These are phyloP conservation scores for Drosophila helvetica DNA, from an alignment of 2,888 invertebrate species.

Conservation along the genomic window DNA sequence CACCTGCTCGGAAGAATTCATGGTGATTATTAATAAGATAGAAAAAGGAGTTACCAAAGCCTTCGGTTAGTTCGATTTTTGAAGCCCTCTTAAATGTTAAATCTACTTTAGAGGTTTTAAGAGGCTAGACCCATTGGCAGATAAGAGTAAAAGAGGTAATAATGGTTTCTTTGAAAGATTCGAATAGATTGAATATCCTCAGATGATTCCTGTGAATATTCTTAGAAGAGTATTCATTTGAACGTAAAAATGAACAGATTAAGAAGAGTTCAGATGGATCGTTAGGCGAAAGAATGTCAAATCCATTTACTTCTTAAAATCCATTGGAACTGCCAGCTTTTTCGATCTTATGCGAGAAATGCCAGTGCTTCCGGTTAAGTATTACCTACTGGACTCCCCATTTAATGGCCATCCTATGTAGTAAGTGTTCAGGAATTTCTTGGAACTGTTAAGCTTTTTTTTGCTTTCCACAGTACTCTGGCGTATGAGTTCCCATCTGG, in stretches of 20 bases:
- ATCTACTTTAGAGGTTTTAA: too few species aligned
- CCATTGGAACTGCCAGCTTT: not conserved
- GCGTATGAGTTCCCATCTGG: slow-evolving; percentile 38
- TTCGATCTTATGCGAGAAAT: not conserved
- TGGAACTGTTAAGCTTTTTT: slow-evolving; percentile 55
- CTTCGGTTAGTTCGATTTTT: too few species aligned
- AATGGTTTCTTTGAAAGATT: too few species aligned
- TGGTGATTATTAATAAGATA: not conserved
- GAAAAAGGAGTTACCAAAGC: too few species aligned
- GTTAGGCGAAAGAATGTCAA: not conserved
- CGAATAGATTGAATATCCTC: too few species aligned
- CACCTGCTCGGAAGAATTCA: not conserved
- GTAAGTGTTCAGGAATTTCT: slow-evolving; percentile 53
- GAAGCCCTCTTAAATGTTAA: too few species aligned
- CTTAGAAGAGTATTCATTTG: too few species aligned
- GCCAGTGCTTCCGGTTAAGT: slow-evolving; percentile 40
- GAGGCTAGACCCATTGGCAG: too few species aligned
- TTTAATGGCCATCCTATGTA: slow-evolving; percentile 60
- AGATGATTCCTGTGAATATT: too few species aligned
- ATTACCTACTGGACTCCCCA: slow-evolving; percentile 51
- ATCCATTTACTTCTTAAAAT: not conserved
- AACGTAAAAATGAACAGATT: too few species aligned
- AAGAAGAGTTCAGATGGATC: not conserved
- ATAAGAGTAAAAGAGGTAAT: too few species aligned
- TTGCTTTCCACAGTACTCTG: slow-evolving; percentile 59